Evolutionary conservation across 2,797 vertebrate species (phyloP), one percentile per base, ranked within the genome.

Genomic region (Scarus forsteni): DNA sequence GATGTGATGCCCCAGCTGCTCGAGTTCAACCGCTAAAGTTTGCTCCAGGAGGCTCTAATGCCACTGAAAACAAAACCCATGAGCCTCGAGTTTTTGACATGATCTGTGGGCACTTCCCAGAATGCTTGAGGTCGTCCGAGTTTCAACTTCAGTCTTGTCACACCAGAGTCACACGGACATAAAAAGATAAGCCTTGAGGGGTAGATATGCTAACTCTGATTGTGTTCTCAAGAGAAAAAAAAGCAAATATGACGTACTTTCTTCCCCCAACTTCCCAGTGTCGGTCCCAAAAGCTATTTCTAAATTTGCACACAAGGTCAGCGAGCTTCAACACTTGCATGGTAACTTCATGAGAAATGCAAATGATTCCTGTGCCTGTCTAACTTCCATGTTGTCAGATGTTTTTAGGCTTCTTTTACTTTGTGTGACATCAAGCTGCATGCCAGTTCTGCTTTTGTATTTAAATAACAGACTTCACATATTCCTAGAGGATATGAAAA

Each of bases 1-100:
- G 35, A 79, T 65, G 66, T 50, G 72, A 79, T 14, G 73, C 82
- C 77, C 56, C 75, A 57, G 79, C 56, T 56, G 61, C 44, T 71
- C 38, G 50, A 51, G 57, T 69, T 66, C 51, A 68, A 51, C 71
- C 18, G 13, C 58, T 71, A 38, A 56, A 52, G 67, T 79, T 74
- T 53, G 55, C 73, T 74, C 68, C 66, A 72, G 36, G 65, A 79
- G 64, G 55, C 49, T 77, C 68, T 46, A 57, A 67, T 42, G 71
- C 49, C 59, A 44, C 18, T 2, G 0, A 63, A 62, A 80, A 61
- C 11, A 60, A 64, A 70, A 64, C 18, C 35, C 42, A 16, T 9
- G n/a, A 60, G 44, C 55, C 27, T 64, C 6, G 2, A 44, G 55
- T 67, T 79, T 67, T 57, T 66, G 38, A 79, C 19, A 46, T 1